Evolutionary conservation across 1,140 invertebrate species (phyloP), one percentile per base, ranked within the genome.

Genomic region (Conopomorpha cramerella): DNA sequence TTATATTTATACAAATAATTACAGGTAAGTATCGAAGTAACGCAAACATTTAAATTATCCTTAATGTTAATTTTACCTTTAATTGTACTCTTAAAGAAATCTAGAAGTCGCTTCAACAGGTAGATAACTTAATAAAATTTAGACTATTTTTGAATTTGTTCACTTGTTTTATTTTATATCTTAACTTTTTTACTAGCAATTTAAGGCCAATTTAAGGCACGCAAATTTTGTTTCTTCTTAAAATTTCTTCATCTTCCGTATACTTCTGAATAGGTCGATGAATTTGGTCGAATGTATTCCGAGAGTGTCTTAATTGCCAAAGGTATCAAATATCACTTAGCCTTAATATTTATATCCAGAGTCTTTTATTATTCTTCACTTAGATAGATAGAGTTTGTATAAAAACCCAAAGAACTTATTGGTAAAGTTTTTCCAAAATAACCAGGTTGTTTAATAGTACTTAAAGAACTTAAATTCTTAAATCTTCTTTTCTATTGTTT

Each of bases 171-270:
- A 53, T 45, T 49, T 44, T 44, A 61, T 62, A 54, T 63, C 67
- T 72, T 70, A 60, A 63, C 63, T 70, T 70, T 76, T 74, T 76
- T 66, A 63, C 46, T 64, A 57, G 49, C 64, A 71, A 65, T 72
- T 76, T 76, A 76, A 76, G 71, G 71, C 71, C 71, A 71, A 76
- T 72, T 76, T 72, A 76, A 76, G 71, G 71, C 71, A 76, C 71
- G 51, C 61, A 45, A 51, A 55, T 73, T 72, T 64, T 32, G 45
- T 52, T 39, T 59, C 43, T 49, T 41, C 46, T 56, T 55, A 49
- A 36, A 60, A 60, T 56, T 38, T 53, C 59, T 65, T 60, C 66
- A 64, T 57, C 67, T 50, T 30, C 65, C 66, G 46, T 59, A 45
- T 39, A 64, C 46, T 64, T 59, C 8, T 51, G 63, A 48, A 70